A percentile compares a stretch with the other conserved stretches of the same genome.
These are phyloP conservation scores for Lepidochrysops patricia DNA, from an alignment of 2,888 invertebrate species.

Conservation along the genomic window DNA sequence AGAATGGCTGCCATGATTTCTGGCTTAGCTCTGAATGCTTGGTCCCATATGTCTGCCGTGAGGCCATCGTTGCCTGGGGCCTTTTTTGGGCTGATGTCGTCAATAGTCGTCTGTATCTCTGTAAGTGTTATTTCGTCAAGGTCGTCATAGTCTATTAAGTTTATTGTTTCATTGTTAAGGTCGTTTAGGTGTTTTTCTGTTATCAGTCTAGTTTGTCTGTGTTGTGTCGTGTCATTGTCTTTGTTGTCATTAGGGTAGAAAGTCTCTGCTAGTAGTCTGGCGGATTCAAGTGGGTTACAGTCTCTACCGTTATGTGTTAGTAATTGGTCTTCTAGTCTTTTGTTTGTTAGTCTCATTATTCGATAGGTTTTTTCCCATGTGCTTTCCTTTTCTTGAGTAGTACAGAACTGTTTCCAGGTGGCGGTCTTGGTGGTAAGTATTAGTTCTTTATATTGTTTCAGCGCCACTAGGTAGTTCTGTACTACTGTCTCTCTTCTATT, in stretches of 20 bases:
- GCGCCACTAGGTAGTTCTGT: background rate
- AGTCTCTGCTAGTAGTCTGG: constrained; percentile 15
- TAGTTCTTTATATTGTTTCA: constrained; percentile 12
- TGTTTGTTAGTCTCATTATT: constrained; percentile 13
- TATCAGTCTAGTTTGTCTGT: background rate
- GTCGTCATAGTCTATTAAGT: background rate
- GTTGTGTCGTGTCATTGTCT: constrained; percentile 7
- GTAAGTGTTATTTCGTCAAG: background rate
- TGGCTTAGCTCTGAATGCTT: background rate
- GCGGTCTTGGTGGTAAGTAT: background rate
- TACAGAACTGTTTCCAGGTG: constrained; percentile 21
- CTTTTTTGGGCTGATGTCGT: constrained; percentile 16
- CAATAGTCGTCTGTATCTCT: background rate
- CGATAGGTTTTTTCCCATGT: constrained; percentile 21
- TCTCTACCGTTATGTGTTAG: background rate
- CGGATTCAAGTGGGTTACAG: constrained; percentile 15
- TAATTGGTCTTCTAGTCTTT: constrained; percentile 11
- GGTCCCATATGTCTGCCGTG: constrained; percentile 18
- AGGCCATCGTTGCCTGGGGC: constrained; percentile 21
- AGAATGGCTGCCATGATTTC: constrained; percentile 10
- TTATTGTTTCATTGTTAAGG: background rate
- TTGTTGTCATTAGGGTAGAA: constrained; percentile 17
- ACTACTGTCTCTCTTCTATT: background rate
- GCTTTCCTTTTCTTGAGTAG: constrained; percentile 14
- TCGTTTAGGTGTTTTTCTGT: background rate